Evolutionary conservation across 2,797 vertebrate genomes (phyloP), one percentile per base, ranked within the genome.

Genomic region (Coreius guichenoti): DNA sequence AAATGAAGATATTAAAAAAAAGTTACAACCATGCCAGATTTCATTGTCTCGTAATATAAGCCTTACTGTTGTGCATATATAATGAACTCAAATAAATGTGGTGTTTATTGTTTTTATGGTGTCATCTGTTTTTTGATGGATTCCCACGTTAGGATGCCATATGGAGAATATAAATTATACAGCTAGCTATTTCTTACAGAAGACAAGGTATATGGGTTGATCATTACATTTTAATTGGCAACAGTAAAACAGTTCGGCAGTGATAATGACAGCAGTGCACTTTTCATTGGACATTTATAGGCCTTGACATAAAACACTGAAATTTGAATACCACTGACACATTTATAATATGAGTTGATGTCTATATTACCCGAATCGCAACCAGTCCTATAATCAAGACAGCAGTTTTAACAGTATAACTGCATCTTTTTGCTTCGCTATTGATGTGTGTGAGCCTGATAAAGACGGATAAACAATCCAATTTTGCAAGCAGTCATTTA

Each of bases 181-280:
- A 36, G 67, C 45, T 8, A 51, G 74, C 39, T 49, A 45, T 85
- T 65, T 70, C 79, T 73, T 80, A 36, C 43, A 65, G 17, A 72
- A 77, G 82, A 84, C 61, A 77, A 84, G 63, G 83, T 81, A 76
- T 87, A 81, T 87, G 73, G 68, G 43, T 39, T 70, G 79, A 77
- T 77, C 83, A 87, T 85, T 77, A 82, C 31, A 82, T 81, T 87
- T 82, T 87, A 87, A 87, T 87, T 84, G 67, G 72, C 43, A 65
- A 26, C 86, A 81, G 56, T 87, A 72, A 84, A 87, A 84, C 76
- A 80, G 76, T 43, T 73, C 11, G 47, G 47, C 54, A 17, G 29
- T 65, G 39, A 81, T 85, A 86, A 86, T 86, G 80, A 81, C 29
- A 68, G 39, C 80, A 49, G 63, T 70, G 74, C 73, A 75, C 72